Conservation (phyloP, 2,113 vertebrate species). For the Pygathrix nemaeus region DNA sequence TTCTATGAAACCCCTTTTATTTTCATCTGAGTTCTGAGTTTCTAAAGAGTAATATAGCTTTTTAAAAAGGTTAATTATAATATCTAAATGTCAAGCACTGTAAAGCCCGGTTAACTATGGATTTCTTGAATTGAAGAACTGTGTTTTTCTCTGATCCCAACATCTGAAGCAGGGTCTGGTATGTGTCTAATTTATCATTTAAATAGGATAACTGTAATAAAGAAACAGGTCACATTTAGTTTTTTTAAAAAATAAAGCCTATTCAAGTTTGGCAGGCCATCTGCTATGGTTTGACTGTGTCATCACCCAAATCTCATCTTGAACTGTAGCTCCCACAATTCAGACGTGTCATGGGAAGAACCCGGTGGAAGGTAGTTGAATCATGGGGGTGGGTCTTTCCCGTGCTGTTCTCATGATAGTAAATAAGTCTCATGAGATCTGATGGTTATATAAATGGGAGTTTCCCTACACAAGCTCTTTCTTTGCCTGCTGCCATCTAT, state of each 20-base stretch:
- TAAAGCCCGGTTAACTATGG: background rate
- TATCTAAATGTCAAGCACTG: background rate
- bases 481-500: no score
- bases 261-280: background rate
- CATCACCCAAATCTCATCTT: no score
- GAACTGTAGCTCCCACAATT: no score
- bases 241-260: background rate
- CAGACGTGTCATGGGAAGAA: no score
- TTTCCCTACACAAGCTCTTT: no score
- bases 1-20: background rate
- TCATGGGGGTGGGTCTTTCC: no score
- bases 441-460: no score
- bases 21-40: background rate
- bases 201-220: background rate
- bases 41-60: background rate
- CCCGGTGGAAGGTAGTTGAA: no score
- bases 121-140: background rate
- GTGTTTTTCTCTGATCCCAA: background rate
- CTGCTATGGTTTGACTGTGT: no score
- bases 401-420: no score
- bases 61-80: background rate
- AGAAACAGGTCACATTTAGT: background rate
- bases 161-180: background rate
- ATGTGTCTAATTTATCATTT: background rate
- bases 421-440: no score